phyloP scores from a whole-genome alignment of 2,888 invertebrate species.

The Drosophila silvestris region DNA sequence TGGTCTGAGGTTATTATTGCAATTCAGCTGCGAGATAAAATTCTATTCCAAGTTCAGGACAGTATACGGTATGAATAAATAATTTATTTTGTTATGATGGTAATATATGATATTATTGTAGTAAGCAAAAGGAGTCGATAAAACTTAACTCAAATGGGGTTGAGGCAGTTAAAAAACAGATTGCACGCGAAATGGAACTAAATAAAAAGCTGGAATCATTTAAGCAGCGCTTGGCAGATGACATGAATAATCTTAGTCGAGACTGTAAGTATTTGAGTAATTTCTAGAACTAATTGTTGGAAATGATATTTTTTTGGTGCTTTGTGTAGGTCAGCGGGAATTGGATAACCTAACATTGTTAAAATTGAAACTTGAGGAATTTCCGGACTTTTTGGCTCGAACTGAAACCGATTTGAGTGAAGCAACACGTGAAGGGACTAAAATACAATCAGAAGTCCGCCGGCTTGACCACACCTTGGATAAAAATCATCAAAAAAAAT shows the following conservation, averaged over 20 bases:
- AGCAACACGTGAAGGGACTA: constrained; percentile 85
- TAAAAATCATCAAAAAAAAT: constrained; percentile 86
- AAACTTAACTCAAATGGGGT: constrained; percentile 87
- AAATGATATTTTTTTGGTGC: background rate
- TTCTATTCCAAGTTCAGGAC: constrained; percentile 87
- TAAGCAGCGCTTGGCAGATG: constrained; percentile 87
- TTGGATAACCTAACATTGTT: constrained; percentile 86
- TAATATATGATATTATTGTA: constrained; percentile 66
- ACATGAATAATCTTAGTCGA: constrained; percentile 84
- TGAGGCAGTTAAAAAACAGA: constrained; percentile 89
- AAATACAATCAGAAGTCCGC: constrained; percentile 82
- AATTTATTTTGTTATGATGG: background rate
- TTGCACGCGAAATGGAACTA: constrained; percentile 88
- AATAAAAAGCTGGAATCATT: constrained; percentile 88
- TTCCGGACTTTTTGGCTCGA: constrained; percentile 87
- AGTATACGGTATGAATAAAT: constrained; percentile 86
- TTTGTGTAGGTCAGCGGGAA: constrained; percentile 86
- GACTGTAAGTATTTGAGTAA: constrained; percentile 72
- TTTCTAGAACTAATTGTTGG: background rate
- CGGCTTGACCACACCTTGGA: constrained; percentile 85
- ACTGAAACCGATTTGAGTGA: constrained; percentile 88
- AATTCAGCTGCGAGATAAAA: constrained; percentile 89
- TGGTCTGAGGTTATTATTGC: constrained; percentile 92
- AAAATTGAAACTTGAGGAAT: constrained; percentile 87
- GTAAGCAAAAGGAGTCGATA: constrained; percentile 87